A percentile compares a stretch with the other conserved stretches of the same genome.
Evolutionary conservation across 2,113 vertebrate species (phyloP).

Genomic region (Plestiodon gilberti): DNA sequence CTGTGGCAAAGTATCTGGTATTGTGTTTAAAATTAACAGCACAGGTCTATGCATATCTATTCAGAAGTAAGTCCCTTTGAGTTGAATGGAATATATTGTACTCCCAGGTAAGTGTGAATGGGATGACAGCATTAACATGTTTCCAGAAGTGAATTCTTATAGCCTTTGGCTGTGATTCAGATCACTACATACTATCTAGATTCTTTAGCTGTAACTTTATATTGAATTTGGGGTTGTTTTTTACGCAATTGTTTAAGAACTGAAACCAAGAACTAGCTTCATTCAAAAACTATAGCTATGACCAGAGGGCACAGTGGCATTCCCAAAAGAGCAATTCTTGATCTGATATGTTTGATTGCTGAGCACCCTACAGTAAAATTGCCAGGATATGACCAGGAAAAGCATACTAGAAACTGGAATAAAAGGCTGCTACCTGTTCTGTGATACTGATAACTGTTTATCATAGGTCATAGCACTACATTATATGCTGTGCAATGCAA

Average conservation of each 20-base stretch:
- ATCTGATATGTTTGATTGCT: neutral
- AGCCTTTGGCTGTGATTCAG: neutral
- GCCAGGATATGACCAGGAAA: neutral
- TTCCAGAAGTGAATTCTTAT: neutral
- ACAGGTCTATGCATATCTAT: no score
- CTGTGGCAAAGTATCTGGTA: neutral
- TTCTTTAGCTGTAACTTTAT: neutral
- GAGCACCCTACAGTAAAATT: neutral
- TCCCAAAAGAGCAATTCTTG: neutral
- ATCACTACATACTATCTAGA: neutral
- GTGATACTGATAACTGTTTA: neutral
- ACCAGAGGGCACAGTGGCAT: neutral
- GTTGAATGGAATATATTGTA: no score
- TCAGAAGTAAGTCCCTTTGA: no score
- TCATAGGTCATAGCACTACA: neutral
- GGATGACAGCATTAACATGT: no score
- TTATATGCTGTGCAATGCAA: neutral
- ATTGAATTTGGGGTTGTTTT: neutral
- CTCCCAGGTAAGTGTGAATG: no score
- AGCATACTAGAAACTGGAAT: neutral
- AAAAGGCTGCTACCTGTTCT: neutral
- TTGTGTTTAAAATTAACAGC: no score
- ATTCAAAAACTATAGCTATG: neutral
- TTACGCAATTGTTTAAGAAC: neutral
- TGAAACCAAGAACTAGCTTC: neutral